A percentile compares a stretch with the other conserved stretches of the same genome.
phyloP scores from a whole-genome alignment of 2,113 vertebrate genomes.

The Cranoglanis bouderius region DNA sequence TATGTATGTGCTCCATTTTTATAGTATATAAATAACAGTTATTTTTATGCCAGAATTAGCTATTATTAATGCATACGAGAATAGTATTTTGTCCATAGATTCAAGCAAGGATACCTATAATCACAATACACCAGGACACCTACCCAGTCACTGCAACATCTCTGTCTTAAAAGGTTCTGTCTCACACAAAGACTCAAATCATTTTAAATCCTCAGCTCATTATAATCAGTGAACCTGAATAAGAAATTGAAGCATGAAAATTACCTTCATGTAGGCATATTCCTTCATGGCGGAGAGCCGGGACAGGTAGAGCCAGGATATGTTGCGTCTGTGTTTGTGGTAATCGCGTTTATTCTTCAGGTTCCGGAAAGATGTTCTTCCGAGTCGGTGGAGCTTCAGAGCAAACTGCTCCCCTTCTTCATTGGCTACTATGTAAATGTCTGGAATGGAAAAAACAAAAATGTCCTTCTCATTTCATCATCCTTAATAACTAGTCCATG shows the following conservation, averaged over 20 bases:
- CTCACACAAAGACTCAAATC: neutral
- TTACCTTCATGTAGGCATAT: conserved; percentile 99
- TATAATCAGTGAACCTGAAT: neutral
- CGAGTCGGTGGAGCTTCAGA: conserved; percentile 90
- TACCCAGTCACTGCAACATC: neutral
- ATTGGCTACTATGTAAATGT: conserved; percentile 95
- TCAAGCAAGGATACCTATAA: neutral
- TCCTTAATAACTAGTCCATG: neutral
- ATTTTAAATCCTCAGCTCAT: neutral
- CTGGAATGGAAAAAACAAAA: conserved; percentile 63
- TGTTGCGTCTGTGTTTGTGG: conserved; percentile 88
- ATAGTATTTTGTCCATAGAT: no score
- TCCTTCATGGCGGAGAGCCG: conserved; percentile 97
- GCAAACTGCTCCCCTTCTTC: conserved; percentile 85
- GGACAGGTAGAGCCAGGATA: conserved; percentile 98
- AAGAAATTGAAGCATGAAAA: neutral
- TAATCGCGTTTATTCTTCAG: conserved; percentile 97
- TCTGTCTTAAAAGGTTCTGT: neutral
- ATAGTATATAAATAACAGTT: neutral
- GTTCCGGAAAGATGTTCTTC: conserved; percentile 93
- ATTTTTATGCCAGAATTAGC: neutral
- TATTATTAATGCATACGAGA: neutral
- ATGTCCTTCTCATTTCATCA: neutral
- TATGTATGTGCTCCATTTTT: neutral
- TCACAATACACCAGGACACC: neutral